Evolutionary conservation across 2,888 invertebrate species (phyloP).

Genomic region (Spialia ferax): DNA sequence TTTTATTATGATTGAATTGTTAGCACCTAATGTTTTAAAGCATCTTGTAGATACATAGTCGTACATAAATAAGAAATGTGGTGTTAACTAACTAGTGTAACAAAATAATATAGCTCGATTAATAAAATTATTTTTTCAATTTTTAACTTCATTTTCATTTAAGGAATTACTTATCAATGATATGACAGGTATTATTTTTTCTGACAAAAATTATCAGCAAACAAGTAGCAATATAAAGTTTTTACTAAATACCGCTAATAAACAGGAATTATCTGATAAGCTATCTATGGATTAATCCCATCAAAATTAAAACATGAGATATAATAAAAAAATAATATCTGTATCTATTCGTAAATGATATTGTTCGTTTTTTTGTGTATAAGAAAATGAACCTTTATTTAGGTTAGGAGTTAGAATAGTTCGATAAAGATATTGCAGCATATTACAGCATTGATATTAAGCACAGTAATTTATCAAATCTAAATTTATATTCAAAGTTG

Average conservation of each 20-base stretch:
- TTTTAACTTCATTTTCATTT: background rate
- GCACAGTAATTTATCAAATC: constrained; percentile 17
- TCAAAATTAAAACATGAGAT: background rate
- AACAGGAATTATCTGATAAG: constrained; percentile 12
- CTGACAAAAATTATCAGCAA: constrained; percentile 2
- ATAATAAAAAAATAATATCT: background rate
- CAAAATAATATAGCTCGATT: no score
- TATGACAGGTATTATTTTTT: background rate
- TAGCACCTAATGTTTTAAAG: no score
- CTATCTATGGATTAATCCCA: background rate
- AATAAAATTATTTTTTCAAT: background rate
- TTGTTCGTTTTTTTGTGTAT: background rate
- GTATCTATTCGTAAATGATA: background rate
- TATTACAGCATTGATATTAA: background rate
- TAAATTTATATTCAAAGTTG: constrained; percentile 14
- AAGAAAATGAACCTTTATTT: constrained; percentile 46
- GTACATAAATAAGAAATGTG: no score
- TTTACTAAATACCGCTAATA: constrained; percentile 24
- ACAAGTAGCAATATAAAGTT: constrained; percentile 9
- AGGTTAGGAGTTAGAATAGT: constrained; percentile 38
- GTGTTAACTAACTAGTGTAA: no score
- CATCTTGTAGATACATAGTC: no score
- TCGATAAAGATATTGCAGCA: constrained; percentile 10
- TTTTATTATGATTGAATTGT: no score
- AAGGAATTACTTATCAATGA: background rate